These are phyloP conservation scores for Ditylenchus weischeri DNA, from an alignment of 2,888 invertebrate genomes.

Conservation along the genomic window DNA sequence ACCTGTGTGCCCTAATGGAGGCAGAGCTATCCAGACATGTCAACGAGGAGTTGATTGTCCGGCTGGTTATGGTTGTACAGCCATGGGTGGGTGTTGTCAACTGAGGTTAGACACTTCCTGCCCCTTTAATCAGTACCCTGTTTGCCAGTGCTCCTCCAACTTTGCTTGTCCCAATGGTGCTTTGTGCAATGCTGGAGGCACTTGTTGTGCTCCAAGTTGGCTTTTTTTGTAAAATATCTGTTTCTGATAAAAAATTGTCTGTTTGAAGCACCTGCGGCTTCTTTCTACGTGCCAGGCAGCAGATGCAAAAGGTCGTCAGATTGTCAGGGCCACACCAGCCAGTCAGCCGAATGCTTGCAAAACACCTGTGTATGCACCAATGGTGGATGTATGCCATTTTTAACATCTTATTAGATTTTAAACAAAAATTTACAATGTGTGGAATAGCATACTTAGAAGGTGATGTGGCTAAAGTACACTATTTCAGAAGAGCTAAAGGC, in stretches of 20 bases:
- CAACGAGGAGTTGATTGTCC: slow-evolving; percentile 53
- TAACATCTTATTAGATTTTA: too few species aligned
- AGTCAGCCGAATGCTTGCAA: slow-evolving; percentile 5
- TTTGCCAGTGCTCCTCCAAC: slow-evolving; percentile 57
- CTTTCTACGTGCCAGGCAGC: slow-evolving; percentile 3
- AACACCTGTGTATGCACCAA: slow-evolving; percentile 2
- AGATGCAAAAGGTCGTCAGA: neutral
- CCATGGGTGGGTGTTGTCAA: slow-evolving; percentile 52
- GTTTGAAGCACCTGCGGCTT: neutral
- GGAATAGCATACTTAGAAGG: too few species aligned
- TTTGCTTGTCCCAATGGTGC: slow-evolving; percentile 50
- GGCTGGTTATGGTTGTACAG: slow-evolving; percentile 37
- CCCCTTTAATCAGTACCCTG: slow-evolving; percentile 39
- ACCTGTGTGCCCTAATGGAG: slow-evolving; percentile 55
- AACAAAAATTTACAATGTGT: too few species aligned
- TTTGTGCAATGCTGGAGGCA: slow-evolving; percentile 53
- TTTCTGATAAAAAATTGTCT: neutral
- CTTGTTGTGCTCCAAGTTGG: slow-evolving; percentile 39
- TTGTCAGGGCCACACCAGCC: slow-evolving; percentile 6
- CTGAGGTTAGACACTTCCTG: slow-evolving; percentile 52
- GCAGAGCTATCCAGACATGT: slow-evolving; percentile 47
- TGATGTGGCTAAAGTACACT: too few species aligned
- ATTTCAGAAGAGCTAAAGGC: too few species aligned
- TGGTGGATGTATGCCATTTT: neutral
- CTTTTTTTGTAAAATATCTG: neutral